Evolutionary conservation across 64 coral and sea anemone species (phyloP).

Genomic region (Actinia tenebrosa): DNA sequence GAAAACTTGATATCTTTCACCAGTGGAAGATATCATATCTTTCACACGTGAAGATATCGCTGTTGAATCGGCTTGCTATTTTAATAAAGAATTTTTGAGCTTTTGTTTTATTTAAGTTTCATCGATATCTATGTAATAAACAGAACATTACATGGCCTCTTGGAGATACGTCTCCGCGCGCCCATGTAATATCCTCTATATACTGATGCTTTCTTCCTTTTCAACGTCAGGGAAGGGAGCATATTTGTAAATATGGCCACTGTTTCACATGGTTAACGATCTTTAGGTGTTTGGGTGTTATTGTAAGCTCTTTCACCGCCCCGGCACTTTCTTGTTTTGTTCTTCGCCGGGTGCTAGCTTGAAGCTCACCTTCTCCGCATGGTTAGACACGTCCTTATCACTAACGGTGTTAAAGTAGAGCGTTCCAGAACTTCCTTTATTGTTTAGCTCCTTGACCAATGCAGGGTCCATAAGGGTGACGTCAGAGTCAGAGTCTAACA

Average conservation of each 20-base stretch:
- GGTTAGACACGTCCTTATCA: not conserved
- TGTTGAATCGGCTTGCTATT: too few relatives aligned
- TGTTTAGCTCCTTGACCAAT: not conserved
- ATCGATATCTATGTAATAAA: too few relatives aligned
- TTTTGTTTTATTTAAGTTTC: too few relatives aligned
- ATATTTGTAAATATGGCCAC: constrained; percentile 23
- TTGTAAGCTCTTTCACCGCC: constrained; percentile 16
- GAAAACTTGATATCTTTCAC: too few relatives aligned
- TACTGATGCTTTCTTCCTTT: constrained; percentile 21
- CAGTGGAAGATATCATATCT: too few relatives aligned
- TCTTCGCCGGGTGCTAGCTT: not conserved
- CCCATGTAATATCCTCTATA: too few relatives aligned
- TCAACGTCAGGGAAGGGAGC: constrained; percentile 23
- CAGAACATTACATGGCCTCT: too few relatives aligned
- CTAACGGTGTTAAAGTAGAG: constrained; percentile 4
- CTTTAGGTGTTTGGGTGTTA: constrained; percentile 10
- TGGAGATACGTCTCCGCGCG: too few relatives aligned
- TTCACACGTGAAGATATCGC: too few relatives aligned
- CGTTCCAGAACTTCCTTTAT: not conserved
- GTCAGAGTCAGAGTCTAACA: constrained; percentile 23
- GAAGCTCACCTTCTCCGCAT: not conserved
- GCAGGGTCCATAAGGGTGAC: constrained; percentile 17
- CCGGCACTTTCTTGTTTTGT: not conserved
- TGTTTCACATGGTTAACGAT: not conserved
- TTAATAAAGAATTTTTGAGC: too few relatives aligned